Base-by-base conservation (phyloP, 1,140 invertebrate genomes). In the Lepidurus couesii region DNA sequence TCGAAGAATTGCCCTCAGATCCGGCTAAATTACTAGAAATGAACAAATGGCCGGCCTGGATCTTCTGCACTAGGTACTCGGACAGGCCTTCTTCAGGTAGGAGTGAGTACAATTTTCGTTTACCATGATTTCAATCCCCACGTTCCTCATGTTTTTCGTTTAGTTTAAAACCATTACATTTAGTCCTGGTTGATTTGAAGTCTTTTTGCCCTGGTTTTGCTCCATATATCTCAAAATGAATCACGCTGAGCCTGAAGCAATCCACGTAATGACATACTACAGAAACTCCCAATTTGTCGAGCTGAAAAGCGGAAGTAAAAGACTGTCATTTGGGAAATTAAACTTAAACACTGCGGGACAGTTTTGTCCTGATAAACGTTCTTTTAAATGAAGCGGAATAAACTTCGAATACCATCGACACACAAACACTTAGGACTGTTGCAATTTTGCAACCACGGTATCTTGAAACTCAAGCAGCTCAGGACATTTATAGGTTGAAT, bases 41-140 rank as follows among this genome's bases (percentile, higher is more conserved):
- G 42, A 73, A 76, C 11, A 80, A 80, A 75, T 89, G 95, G 92
- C 97, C 97, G 0, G 96, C 96, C 0, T 98, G 97, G 97, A 95
- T 98, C 44, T 98, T 96, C 85, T 98, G 96, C 86, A 98, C 97
- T 1, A 89, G 97, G 86, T 98, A 98, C 85, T 97, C 95, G 77
- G 96, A 98, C 86, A 87, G 96, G 84, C 96, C 97, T 7, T 97
- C 95, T 81, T 95, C 95, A 86, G 96, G 96, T 98, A 88, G 89
- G 90, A 74, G n/a, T 77, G 73, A 65, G 53, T 65, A 65, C 53
- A 65, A 65, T 65, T 65, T 65, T 65, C 9, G 8, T 65, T 65
- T 65, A 65, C 53, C 53, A 65, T 65, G n/a, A 65, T 65, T 65
- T 65, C 53, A 65, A 21, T n/a, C 16, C 8, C 16, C 21, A n/a